A percentile compares a stretch with the other conserved stretches of the same genome.
These are phyloP conservation scores for Drosophila ercepeae DNA, from an alignment of 1,140 invertebrate species.

Conservation along the genomic window DNA sequence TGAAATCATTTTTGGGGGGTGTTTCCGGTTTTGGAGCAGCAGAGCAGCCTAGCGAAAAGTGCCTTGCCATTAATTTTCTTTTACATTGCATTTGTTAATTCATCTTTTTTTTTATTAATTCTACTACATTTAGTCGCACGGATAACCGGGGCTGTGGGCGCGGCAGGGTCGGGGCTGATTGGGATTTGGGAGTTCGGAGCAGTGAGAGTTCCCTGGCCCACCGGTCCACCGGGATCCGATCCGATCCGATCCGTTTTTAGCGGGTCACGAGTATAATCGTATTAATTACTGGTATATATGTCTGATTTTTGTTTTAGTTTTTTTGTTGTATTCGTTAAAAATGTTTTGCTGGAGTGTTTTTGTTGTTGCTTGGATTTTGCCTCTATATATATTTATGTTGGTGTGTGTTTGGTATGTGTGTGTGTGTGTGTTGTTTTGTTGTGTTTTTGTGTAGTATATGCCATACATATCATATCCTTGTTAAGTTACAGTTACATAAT, in stretches of 20 bases:
- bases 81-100: conserved; percentile 18
- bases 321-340: conserved; percentile 32
- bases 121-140: conserved; percentile 45
- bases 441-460: conserved; percentile 49
- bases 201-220: conserved; percentile 1
- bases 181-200: background rate
- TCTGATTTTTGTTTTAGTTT: conserved; percentile 3
- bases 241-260: background rate
- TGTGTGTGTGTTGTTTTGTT: conserved; percentile 37
- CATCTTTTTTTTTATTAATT: conserved; percentile 39
- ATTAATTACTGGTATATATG: conserved; percentile 44
- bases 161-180: background rate
- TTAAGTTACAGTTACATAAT: conserved; percentile 76
- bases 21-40: conserved; percentile 30
- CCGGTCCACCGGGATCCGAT: conserved; percentile 9
- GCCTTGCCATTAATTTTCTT: conserved; percentile 38
- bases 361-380: conserved; percentile 40
- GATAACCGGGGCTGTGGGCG: conserved; percentile 5
- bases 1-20: conserved; percentile 17
- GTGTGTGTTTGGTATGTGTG: conserved; percentile 33
- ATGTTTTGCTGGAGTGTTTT: conserved; percentile 40
- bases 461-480: conserved; percentile 67
- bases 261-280: conserved; percentile 43
- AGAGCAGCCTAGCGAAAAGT: conserved; percentile 46
- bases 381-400: conserved; percentile 44